Evolutionary conservation across 2,797 vertebrate genomes (phyloP).

Genomic region (Odontamblyopus lacepedii): DNA sequence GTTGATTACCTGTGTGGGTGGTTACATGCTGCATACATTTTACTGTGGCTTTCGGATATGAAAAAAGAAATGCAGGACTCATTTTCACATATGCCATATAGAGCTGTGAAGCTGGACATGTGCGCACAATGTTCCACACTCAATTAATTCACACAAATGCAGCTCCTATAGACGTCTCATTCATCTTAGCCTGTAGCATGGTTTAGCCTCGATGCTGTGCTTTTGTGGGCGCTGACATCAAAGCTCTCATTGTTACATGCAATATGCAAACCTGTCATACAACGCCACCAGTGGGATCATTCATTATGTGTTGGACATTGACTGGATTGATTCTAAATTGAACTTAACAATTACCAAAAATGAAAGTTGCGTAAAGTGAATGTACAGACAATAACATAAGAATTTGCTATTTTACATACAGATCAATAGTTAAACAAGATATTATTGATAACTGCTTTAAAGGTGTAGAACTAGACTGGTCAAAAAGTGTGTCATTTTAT

Average conservation of each 20-base stretch:
- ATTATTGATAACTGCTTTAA: too few relatives aligned
- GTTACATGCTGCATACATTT: constrained; percentile 12
- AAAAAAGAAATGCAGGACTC: background rate
- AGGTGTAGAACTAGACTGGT: background rate
- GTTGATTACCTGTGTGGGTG: constrained; percentile 10
- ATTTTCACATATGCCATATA: too few relatives aligned
- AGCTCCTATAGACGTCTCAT: constrained; percentile 11
- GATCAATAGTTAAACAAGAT: too few relatives aligned
- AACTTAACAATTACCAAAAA: background rate
- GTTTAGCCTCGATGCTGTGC: constrained; percentile 10
- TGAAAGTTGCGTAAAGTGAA: background rate
- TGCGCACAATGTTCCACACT: constrained; percentile 16
- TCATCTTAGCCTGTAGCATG: background rate
- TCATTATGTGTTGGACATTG: constrained; percentile 16
- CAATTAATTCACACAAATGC: constrained; percentile 7
- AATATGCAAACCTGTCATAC: constrained; percentile 7
- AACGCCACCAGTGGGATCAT: background rate
- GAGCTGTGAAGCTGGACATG: background rate
- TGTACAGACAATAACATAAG: background rate
- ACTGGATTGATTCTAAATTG: constrained; percentile 16
- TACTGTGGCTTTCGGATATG: background rate
- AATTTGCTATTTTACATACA: too few relatives aligned
- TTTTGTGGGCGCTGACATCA: constrained; percentile 7
- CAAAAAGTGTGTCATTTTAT: background rate
- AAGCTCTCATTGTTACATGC: constrained; percentile 6